These are phyloP conservation scores for Limulus polyphemus DNA, from an alignment of 2,888 invertebrate genomes.

Conservation along the genomic window DNA sequence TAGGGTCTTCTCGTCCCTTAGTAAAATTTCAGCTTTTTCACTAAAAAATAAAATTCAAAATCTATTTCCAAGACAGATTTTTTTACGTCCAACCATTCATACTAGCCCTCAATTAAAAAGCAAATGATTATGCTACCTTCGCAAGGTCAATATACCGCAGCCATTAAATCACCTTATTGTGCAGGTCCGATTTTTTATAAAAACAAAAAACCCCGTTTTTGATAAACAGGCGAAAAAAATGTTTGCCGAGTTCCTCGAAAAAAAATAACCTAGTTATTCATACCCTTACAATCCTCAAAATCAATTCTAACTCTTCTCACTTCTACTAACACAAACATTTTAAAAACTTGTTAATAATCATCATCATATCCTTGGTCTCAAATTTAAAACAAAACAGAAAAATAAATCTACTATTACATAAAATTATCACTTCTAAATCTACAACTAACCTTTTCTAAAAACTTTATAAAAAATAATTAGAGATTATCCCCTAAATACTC, in stretches of 20 bases:
- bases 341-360: neutral
- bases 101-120: constrained; percentile 64
- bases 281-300: constrained; percentile 6
- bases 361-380: too few species aligned
- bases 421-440: too few species aligned
- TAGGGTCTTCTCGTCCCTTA: constrained; percentile 67
- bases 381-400: too few species aligned
- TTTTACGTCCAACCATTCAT: constrained; percentile 59
- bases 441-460: too few species aligned
- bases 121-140: constrained; percentile 69
- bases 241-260: constrained; percentile 4
- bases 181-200: constrained; percentile 57
- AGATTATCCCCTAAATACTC: too few species aligned
- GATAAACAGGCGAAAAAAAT: constrained; percentile 48
- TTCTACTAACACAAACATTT: constrained; percentile 9
- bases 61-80: constrained; percentile 46
- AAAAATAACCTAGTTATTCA: constrained; percentile 2
- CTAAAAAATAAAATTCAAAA: constrained; percentile 46
- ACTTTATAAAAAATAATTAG: too few species aligned
- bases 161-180: constrained; percentile 58
- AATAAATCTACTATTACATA: too few species aligned
- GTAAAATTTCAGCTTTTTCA: constrained; percentile 53
- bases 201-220: constrained; percentile 59
- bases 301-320: constrained; percentile 3
- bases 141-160: constrained; percentile 65